Evolutionary conservation across 2,797 vertebrate species (phyloP).

Genomic region (Synanceia verrucosa): DNA sequence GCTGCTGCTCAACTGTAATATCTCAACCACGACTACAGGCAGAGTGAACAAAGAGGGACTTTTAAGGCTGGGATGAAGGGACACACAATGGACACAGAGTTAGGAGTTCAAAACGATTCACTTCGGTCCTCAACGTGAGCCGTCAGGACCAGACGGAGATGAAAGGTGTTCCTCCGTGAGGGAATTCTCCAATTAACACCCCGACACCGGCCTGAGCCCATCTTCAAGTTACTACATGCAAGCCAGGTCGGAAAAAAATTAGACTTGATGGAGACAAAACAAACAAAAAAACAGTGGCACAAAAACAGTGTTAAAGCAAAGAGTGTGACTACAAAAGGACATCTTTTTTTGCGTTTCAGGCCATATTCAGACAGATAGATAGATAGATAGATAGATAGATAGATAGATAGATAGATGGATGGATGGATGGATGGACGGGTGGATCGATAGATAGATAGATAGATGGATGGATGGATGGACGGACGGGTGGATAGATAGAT

Average conservation of each 20-base stretch:
- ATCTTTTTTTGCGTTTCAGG: not conserved
- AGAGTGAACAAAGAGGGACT: not conserved
- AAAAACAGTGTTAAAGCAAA: not conserved
- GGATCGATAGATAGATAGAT: no score
- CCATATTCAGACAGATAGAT: no score
- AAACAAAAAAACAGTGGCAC: slow-evolving; percentile 5
- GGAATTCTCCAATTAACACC: slow-evolving; percentile 71
- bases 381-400: no score
- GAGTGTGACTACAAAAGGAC: not conserved
- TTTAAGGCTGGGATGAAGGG: not conserved
- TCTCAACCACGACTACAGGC: slow-evolving; percentile 38
- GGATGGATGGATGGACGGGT: no score
- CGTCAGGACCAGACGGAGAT: slow-evolving; percentile 16
- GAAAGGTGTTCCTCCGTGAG: slow-evolving; percentile 42
- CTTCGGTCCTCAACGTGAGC: not conserved
- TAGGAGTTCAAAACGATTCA: not conserved
- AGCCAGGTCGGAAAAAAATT: not conserved
- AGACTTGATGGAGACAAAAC: not conserved
- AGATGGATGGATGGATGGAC: no score
- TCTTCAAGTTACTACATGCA: slow-evolving; percentile 51
- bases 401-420: no score
- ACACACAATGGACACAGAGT: not conserved
- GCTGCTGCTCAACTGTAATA: slow-evolving; percentile 60
- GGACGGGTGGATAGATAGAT: no score
- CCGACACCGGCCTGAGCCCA: not conserved